Base-by-base conservation (phyloP, 2,797 vertebrate species). In the Myiothlypis coronata region DNA sequence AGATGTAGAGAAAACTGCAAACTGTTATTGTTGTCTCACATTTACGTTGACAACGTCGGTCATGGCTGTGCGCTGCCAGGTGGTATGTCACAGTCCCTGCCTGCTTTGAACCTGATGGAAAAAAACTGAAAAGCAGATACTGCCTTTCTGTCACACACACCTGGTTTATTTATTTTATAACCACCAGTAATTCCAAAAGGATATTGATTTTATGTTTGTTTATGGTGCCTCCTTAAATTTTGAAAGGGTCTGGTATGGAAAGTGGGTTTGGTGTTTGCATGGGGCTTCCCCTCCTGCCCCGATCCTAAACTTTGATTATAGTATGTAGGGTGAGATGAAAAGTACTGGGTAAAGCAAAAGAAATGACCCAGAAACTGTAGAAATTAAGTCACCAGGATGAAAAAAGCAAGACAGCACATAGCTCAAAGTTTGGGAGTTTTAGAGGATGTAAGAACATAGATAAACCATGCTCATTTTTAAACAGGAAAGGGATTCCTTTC, bases 1-100 rank as follows among this genome's bases (percentile, higher is more conserved):
- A 9, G 15, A 20, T 9, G 8, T 21, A 55, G 30, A 50, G 26
- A 61, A 87, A 81, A 64, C 6, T 9, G 9, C 0, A 1, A 35
- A 67, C 19, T 71, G 20, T 47, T 64, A 3, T 1, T 44, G 2
- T 11, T 34, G 20, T 47, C 39, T 47, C 7, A 15, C 35, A 1
- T 55, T 28, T 27, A 15, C 1, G 0, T 3, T 24, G 27, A 67
- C 53, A 35, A 6, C 6, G 4, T 49, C 6, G 9, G 44, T 30
- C 64, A 11, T 3, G 22, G 28, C 43, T 24, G 32, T 11, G 23
- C 7, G 4, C 28, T 67, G 27, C 57, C 27, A 37, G 8, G 43
- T 30, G 37, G 21, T 49, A 63, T 23, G 3, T n/a, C 35, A 21
- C 50, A 55, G 12, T 63, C 28, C 41, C 7, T 41, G 50, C 30